Conservation (phyloP, 2,888 invertebrate species). For the Capitulum mitella region DNA sequence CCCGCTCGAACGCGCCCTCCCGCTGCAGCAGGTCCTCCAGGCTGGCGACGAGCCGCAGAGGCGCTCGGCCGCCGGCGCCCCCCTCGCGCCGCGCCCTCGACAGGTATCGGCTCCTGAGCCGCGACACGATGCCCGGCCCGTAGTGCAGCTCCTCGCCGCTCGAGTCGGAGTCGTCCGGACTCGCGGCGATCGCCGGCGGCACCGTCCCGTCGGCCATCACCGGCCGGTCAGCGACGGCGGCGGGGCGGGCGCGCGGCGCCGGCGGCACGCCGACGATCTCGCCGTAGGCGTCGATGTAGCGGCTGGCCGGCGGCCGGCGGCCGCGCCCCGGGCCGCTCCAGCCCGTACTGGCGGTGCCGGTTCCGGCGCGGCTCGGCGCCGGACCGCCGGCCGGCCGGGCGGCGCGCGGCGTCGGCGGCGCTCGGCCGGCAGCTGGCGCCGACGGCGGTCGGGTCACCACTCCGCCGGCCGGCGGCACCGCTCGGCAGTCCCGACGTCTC, state of each 20-base stretch:
- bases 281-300: neutral
- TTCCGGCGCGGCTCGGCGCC: neutral
- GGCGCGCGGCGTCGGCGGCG: neutral
- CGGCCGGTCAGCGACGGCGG: neutral
- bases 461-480: neutral
- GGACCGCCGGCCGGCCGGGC: neutral
- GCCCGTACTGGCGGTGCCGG: neutral
- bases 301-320: neutral
- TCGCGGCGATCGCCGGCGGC: no score
- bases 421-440: neutral
- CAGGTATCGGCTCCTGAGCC: conserved; percentile 75
- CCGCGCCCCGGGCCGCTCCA: no score
- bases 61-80: conserved; percentile 47
- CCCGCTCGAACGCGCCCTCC: conserved; percentile 40
- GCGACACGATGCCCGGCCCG: conserved; percentile 85
- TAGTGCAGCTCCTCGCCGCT: conserved; percentile 64
- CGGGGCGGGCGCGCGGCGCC: neutral
- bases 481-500: neutral
- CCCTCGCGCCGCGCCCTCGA: conserved; percentile 69
- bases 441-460: neutral
- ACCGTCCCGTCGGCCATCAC: no score
- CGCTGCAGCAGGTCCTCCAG: conserved; percentile 76
- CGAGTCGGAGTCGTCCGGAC: neutral
- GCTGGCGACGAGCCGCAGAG: conserved; percentile 71
- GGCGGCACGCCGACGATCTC: neutral